Evolutionary conservation across 2,888 invertebrate genomes (phyloP).

Genomic region (Orthosia cruda): DNA sequence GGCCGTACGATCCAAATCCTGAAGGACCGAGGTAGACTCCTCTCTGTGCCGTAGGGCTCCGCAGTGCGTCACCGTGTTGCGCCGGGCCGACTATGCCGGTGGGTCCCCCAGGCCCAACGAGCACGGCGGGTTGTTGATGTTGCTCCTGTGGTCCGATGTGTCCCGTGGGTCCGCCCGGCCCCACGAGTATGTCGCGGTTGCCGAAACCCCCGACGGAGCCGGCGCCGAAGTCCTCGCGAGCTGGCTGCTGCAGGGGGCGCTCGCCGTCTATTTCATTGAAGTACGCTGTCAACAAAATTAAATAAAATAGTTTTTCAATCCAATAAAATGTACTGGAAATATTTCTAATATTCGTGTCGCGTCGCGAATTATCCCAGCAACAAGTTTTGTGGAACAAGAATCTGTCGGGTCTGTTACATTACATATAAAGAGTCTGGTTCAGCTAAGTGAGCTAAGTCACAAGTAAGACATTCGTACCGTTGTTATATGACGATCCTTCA

Average conservation of each 20-base stretch:
- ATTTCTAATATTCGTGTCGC: too few relatives aligned
- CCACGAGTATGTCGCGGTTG: constrained; percentile 63
- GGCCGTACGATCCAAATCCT: constrained; percentile 72
- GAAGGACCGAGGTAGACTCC: constrained; percentile 84
- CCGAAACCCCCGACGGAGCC: constrained; percentile 62
- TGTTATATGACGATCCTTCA: constrained; percentile 61
- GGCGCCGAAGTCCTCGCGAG: constrained; percentile 72
- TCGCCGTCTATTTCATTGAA: constrained; percentile 86
- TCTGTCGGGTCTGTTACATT: background rate
- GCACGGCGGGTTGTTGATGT: constrained; percentile 46
- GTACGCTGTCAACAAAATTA: constrained; percentile 74
- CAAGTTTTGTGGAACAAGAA: background rate
- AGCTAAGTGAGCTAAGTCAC: background rate
- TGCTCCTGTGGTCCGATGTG: constrained; percentile 54
- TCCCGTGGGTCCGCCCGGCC: constrained; percentile 74
- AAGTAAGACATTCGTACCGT: constrained; percentile 73
- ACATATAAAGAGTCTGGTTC: background rate
- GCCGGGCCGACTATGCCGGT: constrained; percentile 67
- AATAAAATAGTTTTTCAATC: too few relatives aligned
- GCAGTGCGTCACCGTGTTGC: constrained; percentile 69
- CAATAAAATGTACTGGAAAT: too few relatives aligned
- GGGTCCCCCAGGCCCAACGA: constrained; percentile 70
- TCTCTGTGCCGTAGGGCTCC: constrained; percentile 78
- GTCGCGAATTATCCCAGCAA: too few relatives aligned
- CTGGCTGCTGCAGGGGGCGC: constrained; percentile 79